Base-by-base conservation (phyloP, 1,140 invertebrate genomes). In the Polypedilum vanderplanki region DNA sequence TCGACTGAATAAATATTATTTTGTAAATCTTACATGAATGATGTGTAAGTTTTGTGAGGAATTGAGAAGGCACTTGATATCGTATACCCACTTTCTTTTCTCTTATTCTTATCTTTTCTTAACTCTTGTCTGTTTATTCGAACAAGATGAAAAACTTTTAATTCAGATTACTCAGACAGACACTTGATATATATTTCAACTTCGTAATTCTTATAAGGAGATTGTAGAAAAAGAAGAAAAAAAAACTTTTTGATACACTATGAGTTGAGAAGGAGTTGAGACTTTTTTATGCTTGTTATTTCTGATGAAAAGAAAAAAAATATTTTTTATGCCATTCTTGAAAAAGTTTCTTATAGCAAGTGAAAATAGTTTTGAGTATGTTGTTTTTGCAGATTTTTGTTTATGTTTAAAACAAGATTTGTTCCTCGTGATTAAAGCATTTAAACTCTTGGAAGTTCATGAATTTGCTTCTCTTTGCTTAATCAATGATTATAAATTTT, bases 81-180 rank as follows among this genome's bases (percentile, higher is more conserved):
- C 24, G 1, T 33, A 33, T 33, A 33, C 24, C 46, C n/a, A n/a
- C n/a, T n/a, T n/a, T n/a, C n/a, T n/a, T n/a, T n/a, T n/a, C n/a
- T n/a, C n/a, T n/a, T n/a, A n/a, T n/a, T n/a, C n/a, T n/a, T n/a
- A n/a, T n/a, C n/a, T n/a, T n/a, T n/a, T n/a, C 46, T 57, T 57
- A 57, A 57, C 46, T 57, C 46, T 57, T 57, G 46, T 57, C 46
- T 57, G n/a, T 57, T 57, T 57, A 57, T 57, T 57, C 46, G 65
- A 70, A 22, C 9, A 70, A 70, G 65, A 70, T 70, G 65, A 18
- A 22, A 70, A 70, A 70, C 17, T 70, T 70, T 70, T 70, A 70
- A 70, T 70, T 70, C 65, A 70, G 65, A 70, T 70, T 18, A 70
- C 65, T 22, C 65, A 70, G 65, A 70, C 65, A 70, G 65, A 70